Percentiles rank a stretch among this genome's conserved stretches.
Evolutionary conservation across 2,888 invertebrate species (phyloP).

Genomic region (Anorthoa munda): DNA sequence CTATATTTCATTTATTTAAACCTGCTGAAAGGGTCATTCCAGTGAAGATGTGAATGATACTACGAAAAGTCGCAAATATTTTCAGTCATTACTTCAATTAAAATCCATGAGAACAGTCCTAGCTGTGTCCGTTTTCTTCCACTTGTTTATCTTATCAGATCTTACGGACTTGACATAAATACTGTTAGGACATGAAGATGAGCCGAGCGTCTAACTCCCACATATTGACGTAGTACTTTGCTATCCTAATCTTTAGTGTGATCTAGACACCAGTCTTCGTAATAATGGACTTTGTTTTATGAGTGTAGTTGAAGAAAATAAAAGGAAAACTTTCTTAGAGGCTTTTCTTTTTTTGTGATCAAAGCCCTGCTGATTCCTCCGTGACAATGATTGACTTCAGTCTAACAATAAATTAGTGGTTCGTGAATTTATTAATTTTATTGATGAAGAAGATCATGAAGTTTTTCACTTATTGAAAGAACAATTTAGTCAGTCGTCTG

Average conservation of each 20-base stretch:
- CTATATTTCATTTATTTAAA: neutral
- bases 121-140: slow-evolving; percentile 51
- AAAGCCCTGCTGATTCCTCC: neutral
- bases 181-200: slow-evolving; percentile 68
- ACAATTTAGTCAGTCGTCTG: slow-evolving; percentile 8
- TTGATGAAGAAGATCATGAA: no score
- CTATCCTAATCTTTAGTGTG: slow-evolving; percentile 43
- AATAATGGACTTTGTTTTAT: slow-evolving; percentile 12
- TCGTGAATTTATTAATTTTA: neutral
- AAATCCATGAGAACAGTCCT: slow-evolving; percentile 20
- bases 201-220: slow-evolving; percentile 68
- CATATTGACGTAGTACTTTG: slow-evolving; percentile 70
- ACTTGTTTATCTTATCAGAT: slow-evolving; percentile 52
- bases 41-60: neutral
- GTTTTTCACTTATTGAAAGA: neutral
- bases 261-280: slow-evolving; percentile 30
- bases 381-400: neutral
- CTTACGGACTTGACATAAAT: slow-evolving; percentile 73
- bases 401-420: neutral
- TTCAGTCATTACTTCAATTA: slow-evolving; percentile 16
- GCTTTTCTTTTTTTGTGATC: neutral
- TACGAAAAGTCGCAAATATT: neutral
- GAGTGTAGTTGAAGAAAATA: slow-evolving; percentile 17
- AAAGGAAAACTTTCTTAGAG: neutral
- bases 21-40: neutral